Evolutionary conservation across 2,888 invertebrate genomes (phyloP).

Genomic region (Cynaeus angustus): DNA sequence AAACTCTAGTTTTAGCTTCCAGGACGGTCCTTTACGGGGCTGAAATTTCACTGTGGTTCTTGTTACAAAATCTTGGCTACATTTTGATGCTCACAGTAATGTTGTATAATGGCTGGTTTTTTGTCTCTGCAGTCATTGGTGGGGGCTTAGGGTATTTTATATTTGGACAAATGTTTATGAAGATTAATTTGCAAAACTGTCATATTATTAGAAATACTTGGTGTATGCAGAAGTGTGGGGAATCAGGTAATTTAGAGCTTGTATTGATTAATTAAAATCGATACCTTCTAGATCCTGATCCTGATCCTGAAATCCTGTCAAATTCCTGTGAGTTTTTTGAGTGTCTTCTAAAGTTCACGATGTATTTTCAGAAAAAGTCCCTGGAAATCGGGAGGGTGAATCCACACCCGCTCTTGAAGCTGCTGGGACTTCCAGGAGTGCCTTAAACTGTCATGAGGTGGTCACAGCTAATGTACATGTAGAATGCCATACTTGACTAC

Average conservation of each 20-base stretch:
- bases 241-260: conserved; percentile 70
- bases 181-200: conserved; percentile 73
- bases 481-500: conserved; percentile 37
- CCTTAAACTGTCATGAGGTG: conserved; percentile 37
- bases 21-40: conserved; percentile 65
- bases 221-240: conserved; percentile 69
- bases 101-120: conserved; percentile 81
- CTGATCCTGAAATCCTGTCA: conserved; percentile 10
- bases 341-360: not conserved
- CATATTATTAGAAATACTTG: conserved; percentile 70
- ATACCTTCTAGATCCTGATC: conserved; percentile 29
- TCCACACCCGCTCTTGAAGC: conserved; percentile 62
- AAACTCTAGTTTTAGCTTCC: conserved; percentile 53
- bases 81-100: conserved; percentile 84
- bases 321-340: conserved; percentile 16
- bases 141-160: conserved; percentile 77
- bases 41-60: conserved; percentile 67
- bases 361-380: conserved; percentile 27
- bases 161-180: conserved; percentile 74
- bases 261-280: not conserved
- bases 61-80: conserved; percentile 76
- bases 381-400: conserved; percentile 60
- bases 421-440: conserved; percentile 50
- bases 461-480: conserved; percentile 51
- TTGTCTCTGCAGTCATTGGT: conserved; percentile 78